phyloP scores from a whole-genome alignment of 2,888 invertebrate genomes.

The Rotaria magnacalcarata region DNA sequence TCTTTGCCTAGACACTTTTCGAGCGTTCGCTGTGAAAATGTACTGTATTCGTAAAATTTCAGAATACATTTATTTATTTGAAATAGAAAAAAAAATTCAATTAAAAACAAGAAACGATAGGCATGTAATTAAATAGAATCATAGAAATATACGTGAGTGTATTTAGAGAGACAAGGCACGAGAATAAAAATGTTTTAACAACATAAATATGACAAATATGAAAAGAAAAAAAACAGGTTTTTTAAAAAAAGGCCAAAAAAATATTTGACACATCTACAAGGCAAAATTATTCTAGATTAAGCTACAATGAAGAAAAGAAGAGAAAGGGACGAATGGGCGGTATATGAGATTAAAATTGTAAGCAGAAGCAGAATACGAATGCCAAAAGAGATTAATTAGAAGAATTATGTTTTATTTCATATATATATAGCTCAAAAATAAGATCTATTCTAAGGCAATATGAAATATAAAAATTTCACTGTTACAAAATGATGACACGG shows the following conservation, averaged over 20 bases:
- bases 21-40: too few species aligned
- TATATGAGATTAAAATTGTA: neutral
- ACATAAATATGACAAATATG: neutral
- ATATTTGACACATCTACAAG: conserved; percentile 29
- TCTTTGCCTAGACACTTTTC: too few species aligned
- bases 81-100: neutral
- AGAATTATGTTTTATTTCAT: neutral
- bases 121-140: neutral
- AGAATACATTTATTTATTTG: conserved; percentile 7
- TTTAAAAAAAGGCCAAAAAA: neutral
- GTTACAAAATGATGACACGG: conserved; percentile 3
- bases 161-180: neutral
- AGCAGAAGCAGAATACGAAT: neutral
- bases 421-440: neutral
- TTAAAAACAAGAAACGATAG: neutral
- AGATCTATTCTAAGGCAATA: neutral
- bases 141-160: neutral
- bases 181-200: neutral
- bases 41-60: neutral
- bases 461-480: neutral
- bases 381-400: neutral
- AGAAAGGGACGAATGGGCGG: neutral
- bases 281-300: conserved; percentile 20
- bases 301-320: neutral
- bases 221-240: neutral